phyloP scores from a whole-genome alignment of 2,797 vertebrate species.

The Naso thynnoides region DNA sequence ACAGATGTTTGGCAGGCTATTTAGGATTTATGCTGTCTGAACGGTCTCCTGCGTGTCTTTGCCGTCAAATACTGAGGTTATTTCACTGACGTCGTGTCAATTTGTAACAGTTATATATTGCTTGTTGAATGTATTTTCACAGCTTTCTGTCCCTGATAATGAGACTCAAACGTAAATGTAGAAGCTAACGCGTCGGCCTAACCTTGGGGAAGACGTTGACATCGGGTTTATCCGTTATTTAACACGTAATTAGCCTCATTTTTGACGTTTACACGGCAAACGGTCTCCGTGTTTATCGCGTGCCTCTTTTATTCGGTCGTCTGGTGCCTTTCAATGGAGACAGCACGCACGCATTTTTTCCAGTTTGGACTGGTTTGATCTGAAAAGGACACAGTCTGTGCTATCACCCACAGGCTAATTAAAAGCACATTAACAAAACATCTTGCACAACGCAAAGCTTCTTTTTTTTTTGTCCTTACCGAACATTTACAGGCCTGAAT shows the following conservation, averaged over 20 bases:
- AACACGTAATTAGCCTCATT: constrained; percentile 35
- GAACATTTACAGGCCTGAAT: constrained; percentile 12
- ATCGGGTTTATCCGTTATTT: constrained; percentile 27
- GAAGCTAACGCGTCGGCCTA: constrained; percentile 60
- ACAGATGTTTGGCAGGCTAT: constrained; percentile 8
- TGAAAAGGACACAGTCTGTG: constrained; percentile 59
- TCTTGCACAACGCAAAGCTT: background rate
- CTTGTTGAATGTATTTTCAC: background rate
- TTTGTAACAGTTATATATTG: background rate
- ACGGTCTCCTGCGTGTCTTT: background rate
- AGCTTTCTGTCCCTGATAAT: background rate
- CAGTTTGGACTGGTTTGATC: constrained; percentile 82
- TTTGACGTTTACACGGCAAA: background rate
- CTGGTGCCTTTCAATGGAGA: constrained; percentile 29
- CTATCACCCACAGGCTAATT: constrained; percentile 39
- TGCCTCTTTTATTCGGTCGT: constrained; percentile 12
- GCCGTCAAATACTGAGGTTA: background rate
- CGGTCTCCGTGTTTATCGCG: background rate
- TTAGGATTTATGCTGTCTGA: constrained; percentile 24
- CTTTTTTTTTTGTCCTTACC: background rate
- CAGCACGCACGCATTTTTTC: constrained; percentile 72
- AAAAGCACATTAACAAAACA: constrained; percentile 1
- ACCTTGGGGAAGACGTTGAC: constrained; percentile 56
- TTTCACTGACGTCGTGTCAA: constrained; percentile 1
- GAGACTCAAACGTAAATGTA: constrained; percentile 21